Evolutionary conservation across 2,113 vertebrate genomes (phyloP).

Genomic region (Zootoca vivipara): DNA sequence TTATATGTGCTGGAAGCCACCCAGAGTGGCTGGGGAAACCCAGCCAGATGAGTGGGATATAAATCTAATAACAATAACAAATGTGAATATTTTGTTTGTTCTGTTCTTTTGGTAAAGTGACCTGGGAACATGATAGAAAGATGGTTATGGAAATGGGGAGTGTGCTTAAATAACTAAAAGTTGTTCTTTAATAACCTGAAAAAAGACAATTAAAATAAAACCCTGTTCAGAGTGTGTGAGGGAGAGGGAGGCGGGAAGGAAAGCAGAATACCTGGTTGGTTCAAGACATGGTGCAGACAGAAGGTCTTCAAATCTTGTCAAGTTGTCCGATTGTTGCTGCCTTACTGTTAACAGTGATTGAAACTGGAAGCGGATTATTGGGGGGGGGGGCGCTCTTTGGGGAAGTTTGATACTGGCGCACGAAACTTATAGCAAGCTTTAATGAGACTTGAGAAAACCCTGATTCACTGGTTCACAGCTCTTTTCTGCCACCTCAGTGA

Average conservation of each 20-base stretch:
- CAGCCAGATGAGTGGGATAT: no score
- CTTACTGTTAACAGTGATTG: background rate
- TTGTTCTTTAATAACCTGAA: background rate
- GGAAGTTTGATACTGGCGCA: background rate
- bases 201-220: conserved; percentile 5
- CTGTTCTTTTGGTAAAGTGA: background rate
- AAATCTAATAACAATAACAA: no score
- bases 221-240: background rate
- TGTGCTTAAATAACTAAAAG: no score
- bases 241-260: background rate
- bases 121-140: background rate
- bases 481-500: background rate
- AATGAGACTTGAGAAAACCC: background rate
- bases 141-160: no score
- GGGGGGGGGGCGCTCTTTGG: background rate
- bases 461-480: conserved; percentile 33
- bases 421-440: background rate
- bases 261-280: background rate
- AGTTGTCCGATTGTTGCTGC: background rate
- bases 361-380: background rate
- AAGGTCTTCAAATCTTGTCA: background rate
- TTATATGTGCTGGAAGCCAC: no score
- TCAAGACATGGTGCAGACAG: background rate
- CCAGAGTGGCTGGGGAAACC: no score
- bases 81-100: no score